These are phyloP conservation scores for Scaptodrosophila latifasciaeformis DNA, from an alignment of 2,888 invertebrate species.

Conservation along the genomic window DNA sequence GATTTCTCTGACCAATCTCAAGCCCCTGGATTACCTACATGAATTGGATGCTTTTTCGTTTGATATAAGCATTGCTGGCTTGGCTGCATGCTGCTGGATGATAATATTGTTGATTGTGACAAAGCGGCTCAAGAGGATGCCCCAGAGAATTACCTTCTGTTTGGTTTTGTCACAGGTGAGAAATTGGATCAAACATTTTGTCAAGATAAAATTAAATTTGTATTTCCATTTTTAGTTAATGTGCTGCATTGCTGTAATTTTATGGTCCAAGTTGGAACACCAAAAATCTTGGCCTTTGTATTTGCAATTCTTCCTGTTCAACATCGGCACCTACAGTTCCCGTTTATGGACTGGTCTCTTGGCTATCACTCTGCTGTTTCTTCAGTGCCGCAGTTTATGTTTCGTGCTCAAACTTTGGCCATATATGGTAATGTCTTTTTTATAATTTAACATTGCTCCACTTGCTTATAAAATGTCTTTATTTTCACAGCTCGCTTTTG, in stretches of 20 bases:
- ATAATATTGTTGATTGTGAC: conserved; percentile 83
- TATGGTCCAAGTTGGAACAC: conserved; percentile 81
- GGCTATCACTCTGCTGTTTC: conserved; percentile 86
- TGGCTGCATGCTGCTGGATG: conserved; percentile 87
- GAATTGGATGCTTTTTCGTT: conserved; percentile 87
- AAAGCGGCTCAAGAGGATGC: conserved; percentile 85
- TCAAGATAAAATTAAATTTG: no score
- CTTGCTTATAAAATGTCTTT: conserved; percentile 3
- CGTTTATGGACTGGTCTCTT: conserved; percentile 90
- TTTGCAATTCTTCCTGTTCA: conserved; percentile 85
- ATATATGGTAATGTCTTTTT: conserved; percentile 76
- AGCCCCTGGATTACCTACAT: conserved; percentile 83
- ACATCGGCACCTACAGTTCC: conserved; percentile 86
- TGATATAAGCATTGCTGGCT: conserved; percentile 87
- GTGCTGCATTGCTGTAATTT: conserved; percentile 83
- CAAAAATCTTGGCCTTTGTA: conserved; percentile 80
- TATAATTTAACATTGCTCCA: conserved; percentile 5
- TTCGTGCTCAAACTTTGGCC: conserved; percentile 87
- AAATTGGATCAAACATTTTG: no score
- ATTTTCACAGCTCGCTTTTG: conserved; percentile 77
- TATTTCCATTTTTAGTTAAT: conserved; percentile 76
- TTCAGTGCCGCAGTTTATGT: conserved; percentile 88
- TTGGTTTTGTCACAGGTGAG: conserved; percentile 87
- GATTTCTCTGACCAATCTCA: conserved; percentile 85
- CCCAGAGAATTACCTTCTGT: conserved; percentile 88